Percentiles rank a stretch among this genome's conserved stretches.
Conservation (phyloP, 2,888 invertebrate species). For the Drosophila anceps region DNA sequence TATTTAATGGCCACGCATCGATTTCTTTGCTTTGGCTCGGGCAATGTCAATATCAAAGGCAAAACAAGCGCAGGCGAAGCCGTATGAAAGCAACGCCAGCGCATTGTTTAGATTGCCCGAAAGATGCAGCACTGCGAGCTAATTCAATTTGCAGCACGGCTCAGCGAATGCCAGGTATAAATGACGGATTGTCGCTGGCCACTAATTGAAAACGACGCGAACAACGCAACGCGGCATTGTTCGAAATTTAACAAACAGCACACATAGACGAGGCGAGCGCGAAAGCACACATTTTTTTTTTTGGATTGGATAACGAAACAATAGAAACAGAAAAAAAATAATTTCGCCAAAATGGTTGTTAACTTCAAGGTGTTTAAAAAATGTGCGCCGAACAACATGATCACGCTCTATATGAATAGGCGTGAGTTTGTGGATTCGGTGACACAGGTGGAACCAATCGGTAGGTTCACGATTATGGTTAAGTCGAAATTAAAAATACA, state of each 20-base stretch:
- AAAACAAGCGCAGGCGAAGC: constrained; percentile 56
- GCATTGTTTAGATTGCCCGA: constrained; percentile 41
- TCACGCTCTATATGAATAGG: constrained; percentile 93
- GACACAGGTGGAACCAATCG: constrained; percentile 93
- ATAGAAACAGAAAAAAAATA: not conserved
- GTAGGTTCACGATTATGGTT: constrained; percentile 86
- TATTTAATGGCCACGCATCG: constrained; percentile 55
- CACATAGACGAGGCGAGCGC: constrained; percentile 40
- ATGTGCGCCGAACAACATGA: constrained; percentile 94
- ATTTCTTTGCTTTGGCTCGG: constrained; percentile 38
- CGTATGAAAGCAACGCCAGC: constrained; percentile 47
- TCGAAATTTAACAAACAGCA: constrained; percentile 19
- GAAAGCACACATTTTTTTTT: constrained; percentile 18
- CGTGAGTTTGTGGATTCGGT: constrained; percentile 95
- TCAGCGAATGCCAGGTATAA: constrained; percentile 72
- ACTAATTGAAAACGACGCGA: constrained; percentile 76
- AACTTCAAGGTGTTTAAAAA: constrained; percentile 97
- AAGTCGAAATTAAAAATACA: no score
- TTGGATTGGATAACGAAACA: not conserved
- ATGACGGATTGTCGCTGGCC: constrained; percentile 60
- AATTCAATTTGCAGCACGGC: constrained; percentile 69
- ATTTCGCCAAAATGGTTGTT: constrained; percentile 89
- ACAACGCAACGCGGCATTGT: constrained; percentile 67
- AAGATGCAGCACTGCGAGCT: constrained; percentile 43
- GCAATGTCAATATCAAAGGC: constrained; percentile 78